A percentile compares a stretch with the other conserved stretches of the same genome.
These are phyloP conservation scores for Drosophila pruinosa DNA, from an alignment of 1,140 invertebrate genomes.

Conservation along the genomic window DNA sequence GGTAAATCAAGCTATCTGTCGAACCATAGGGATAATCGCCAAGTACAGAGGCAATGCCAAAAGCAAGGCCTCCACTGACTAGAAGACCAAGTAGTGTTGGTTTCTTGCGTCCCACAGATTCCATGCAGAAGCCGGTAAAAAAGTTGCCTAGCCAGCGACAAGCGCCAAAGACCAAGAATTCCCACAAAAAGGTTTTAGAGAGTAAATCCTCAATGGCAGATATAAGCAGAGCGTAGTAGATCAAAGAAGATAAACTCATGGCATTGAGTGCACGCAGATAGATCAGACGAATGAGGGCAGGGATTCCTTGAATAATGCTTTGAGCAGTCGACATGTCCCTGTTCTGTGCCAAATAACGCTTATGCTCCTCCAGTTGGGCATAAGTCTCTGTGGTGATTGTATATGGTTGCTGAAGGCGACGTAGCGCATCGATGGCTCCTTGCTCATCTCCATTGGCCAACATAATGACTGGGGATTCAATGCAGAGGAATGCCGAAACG, in stretches of 20 bases:
- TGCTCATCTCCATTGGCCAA: constrained; percentile 53
- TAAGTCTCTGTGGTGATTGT: constrained; percentile 52
- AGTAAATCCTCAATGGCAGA: neutral
- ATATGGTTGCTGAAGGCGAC: constrained; percentile 49
- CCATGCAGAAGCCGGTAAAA: constrained; percentile 20
- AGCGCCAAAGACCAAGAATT: constrained; percentile 23
- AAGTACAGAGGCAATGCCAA: constrained; percentile 23
- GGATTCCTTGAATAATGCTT: constrained; percentile 39
- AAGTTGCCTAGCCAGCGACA: constrained; percentile 25
- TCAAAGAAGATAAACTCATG: constrained; percentile 40
- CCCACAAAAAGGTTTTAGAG: neutral
- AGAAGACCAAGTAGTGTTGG: constrained; percentile 40
- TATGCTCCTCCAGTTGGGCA: constrained; percentile 56
- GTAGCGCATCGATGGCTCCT: constrained; percentile 48
- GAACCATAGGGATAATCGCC: neutral
- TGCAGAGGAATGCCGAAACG: constrained; percentile 14
- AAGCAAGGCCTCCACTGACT: constrained; percentile 8
- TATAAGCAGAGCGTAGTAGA: neutral
- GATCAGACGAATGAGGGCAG: constrained; percentile 24
- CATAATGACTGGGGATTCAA: constrained; percentile 60
- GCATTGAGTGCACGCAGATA: constrained; percentile 48
- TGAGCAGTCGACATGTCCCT: constrained; percentile 23
- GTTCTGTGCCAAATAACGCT: constrained; percentile 55
- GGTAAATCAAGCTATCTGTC: neutral
- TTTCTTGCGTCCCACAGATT: constrained; percentile 51